phyloP scores from a whole-genome alignment of 2,797 vertebrate species.

The Argya squamiceps region DNA sequence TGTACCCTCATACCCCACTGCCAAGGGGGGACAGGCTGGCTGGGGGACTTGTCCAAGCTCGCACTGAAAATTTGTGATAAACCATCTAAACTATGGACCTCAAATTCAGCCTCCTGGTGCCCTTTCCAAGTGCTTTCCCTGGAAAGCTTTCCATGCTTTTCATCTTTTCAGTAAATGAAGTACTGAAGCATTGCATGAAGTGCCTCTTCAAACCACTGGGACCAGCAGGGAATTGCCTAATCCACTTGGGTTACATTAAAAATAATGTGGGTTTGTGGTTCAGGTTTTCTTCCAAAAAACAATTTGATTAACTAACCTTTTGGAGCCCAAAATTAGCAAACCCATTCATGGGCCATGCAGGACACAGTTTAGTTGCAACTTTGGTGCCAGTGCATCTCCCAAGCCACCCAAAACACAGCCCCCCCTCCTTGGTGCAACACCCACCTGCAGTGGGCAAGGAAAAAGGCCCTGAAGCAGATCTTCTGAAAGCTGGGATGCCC shows the following conservation, averaged over 20 bases:
- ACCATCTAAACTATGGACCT: not conserved
- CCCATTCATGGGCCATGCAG: not conserved
- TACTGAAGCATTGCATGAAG: not conserved
- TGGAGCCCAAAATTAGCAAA: not conserved
- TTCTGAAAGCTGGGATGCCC: not conserved
- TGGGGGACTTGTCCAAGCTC: not conserved
- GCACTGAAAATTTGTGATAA: not conserved
- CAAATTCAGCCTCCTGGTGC: not conserved
- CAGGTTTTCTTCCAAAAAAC: rapidly evolving
- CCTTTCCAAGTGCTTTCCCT: not conserved
- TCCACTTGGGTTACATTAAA: not conserved
- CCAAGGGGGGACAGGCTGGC: not conserved
- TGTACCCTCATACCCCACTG: not conserved
- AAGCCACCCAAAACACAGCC: rapidly evolving
- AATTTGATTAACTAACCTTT: not conserved
- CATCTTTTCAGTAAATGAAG: not conserved
- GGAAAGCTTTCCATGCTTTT: not conserved
- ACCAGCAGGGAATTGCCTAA: not conserved
- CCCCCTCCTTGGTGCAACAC: not conserved
- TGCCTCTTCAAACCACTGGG: not conserved
- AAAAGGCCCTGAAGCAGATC: not conserved
- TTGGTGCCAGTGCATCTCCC: rapidly evolving
- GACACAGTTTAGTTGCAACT: not conserved
- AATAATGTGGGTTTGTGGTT: not conserved
- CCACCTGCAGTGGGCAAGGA: not conserved